Evolutionary conservation across 92 coral and sea anemone genomes (phyloP), one percentile per base, ranked within the genome.

Genomic region (Isaurus tuberculatus): DNA sequence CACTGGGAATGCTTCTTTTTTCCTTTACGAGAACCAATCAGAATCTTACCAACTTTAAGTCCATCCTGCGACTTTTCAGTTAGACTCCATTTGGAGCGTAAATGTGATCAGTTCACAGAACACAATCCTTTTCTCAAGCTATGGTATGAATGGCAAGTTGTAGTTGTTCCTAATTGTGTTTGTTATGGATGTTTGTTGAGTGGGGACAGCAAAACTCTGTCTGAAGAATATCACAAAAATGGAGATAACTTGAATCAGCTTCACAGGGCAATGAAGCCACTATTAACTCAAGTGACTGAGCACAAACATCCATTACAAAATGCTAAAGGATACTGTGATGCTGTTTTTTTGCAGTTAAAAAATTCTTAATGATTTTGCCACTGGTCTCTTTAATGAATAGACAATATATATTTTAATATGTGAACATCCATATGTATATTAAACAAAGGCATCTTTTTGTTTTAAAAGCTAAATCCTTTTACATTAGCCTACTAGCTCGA

Each of bases 1-100:
- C 88, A 84, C 48, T 88, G 91, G 91, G 91, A 88, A 63, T 88
- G 88, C 26, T 88, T 65, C 64, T 88, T 88, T 73, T 65, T 88
- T 48, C 91, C 91, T 70, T 53, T 88, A 57, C 28, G 23, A 10
- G 74, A 69, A 13, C 91, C 91, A 26, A 17, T 88, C 29, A 53
- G 8, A 31, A 15, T 74, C 8, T 31, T 25, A 22, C n/a, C 7
- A 6, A 16, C 75, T 11, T 31, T 48, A 51, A 51, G 16, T 27
- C 61, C 34, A 4, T 51, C 46, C 29, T n/a, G 65, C 22, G 65
- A 57, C 65, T 57, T 19, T 0, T 0, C 17, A 55, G 53, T 74
- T 36, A 31, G 32, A 57, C 48, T 74, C 20, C 26, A 74, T 74
- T 66, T 74, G 3, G 64, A 30, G 20, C 80, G 80, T 19, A 74